Evolutionary conservation across 1,140 invertebrate species (phyloP).

Genomic region (Lordiphosa collinella): DNA sequence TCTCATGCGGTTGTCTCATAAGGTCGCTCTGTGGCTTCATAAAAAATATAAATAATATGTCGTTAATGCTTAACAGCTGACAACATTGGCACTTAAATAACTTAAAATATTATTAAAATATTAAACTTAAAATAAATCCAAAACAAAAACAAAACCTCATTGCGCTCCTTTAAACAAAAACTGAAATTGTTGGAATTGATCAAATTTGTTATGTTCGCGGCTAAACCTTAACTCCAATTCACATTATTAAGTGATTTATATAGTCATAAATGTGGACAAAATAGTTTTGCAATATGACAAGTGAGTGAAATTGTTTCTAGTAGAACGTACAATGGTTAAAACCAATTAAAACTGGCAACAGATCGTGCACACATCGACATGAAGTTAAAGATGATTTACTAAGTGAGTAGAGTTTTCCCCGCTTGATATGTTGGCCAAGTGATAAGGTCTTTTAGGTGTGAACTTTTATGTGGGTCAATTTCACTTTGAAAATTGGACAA

Average conservation of each 20-base stretch:
- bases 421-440: neutral
- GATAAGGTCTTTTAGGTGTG: neutral
- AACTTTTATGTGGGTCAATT: conserved; percentile 3
- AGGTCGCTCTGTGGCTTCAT: conserved; percentile 8
- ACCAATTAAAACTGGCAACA: conserved; percentile 25
- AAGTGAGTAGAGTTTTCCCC: conserved; percentile 11
- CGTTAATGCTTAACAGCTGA: conserved; percentile 4
- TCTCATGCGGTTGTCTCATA: conserved; percentile 33
- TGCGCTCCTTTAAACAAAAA: conserved; percentile 37
- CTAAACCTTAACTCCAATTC: conserved; percentile 8
- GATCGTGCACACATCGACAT: conserved; percentile 32
- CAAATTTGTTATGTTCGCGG: neutral
- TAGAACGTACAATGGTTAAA: conserved; percentile 48
- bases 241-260: conserved; percentile 13
- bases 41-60: neutral
- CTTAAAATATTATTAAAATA: too few relatives aligned
- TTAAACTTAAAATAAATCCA: neutral
- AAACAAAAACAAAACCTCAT: conserved; percentile 17
- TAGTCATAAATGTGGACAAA: conserved; percentile 10
- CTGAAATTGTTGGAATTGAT: conserved; percentile 21
- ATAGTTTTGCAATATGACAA: conserved; percentile 8
- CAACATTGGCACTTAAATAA: neutral
- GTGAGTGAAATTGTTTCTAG: conserved; percentile 51
- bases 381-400: conserved; percentile 41
- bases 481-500: conserved; percentile 1